Evolutionary conservation across 53 echinoderm and acorn worm species (phyloP).

Genomic region (Stichopus horrens): DNA sequence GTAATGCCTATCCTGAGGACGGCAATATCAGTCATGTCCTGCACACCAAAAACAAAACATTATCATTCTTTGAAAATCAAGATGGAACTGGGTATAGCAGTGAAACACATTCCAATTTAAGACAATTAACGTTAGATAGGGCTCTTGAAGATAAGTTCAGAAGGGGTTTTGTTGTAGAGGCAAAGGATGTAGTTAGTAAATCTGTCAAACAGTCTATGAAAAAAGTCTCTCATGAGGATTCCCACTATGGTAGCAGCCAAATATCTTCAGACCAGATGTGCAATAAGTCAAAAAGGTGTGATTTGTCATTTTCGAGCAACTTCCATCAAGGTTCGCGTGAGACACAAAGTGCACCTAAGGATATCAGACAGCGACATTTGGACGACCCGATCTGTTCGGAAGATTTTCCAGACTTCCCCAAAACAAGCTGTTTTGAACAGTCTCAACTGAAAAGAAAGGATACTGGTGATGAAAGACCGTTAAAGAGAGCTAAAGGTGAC

Average conservation of each 20-base stretch:
- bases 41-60: not conserved
- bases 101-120: not conserved
- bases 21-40: not conserved
- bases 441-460: constrained; percentile 13
- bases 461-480: not conserved
- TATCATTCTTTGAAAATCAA: not conserved
- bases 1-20: not conserved
- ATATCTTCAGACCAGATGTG: too few species aligned
- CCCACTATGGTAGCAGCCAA: too few species aligned
- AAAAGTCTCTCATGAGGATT: too few species aligned
- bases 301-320: not conserved
- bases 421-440: not conserved
- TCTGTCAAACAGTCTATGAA: not conserved
- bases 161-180: not conserved
- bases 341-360: too few species aligned
- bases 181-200: not conserved
- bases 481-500: not conserved
- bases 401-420: not conserved
- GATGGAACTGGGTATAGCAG: not conserved
- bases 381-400: not conserved
- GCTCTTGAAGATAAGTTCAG: not conserved
- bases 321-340: not conserved
- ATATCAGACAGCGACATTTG: not conserved
- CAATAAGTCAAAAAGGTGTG: too few species aligned
- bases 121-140: not conserved